Percentiles rank a stretch among this genome's conserved stretches.
Conservation (phyloP, 1,140 invertebrate species). For the Tetramorium simillimum region DNA sequence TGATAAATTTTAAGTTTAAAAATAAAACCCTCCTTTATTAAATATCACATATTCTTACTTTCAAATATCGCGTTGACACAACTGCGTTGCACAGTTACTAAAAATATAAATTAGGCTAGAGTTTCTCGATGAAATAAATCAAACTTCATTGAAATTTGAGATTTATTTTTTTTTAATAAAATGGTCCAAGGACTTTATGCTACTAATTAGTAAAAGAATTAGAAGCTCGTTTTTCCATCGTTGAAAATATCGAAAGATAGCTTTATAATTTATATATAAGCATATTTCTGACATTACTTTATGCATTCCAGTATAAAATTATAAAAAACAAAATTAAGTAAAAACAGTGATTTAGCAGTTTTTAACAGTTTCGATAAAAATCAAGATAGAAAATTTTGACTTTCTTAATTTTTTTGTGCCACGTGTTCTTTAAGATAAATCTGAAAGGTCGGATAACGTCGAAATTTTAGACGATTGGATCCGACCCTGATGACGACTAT, state of each 20-base stretch:
- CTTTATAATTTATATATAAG: constrained; percentile 1
- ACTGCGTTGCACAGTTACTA: not conserved
- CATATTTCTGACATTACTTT: not conserved
- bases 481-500: constrained; percentile 71
- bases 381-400: not conserved
- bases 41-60: not conserved
- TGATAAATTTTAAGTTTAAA: not conserved
- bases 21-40: not conserved
- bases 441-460: not conserved
- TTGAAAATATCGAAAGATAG: not conserved
- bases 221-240: not conserved
- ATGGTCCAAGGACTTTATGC: not conserved
- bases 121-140: not conserved
- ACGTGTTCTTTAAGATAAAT: not conserved
- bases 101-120: not conserved
- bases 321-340: not conserved
- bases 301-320: not conserved
- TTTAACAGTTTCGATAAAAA: not conserved
- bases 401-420: not conserved
- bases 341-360: not conserved
- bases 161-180: not conserved
- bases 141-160: not conserved
- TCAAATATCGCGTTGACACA: not conserved
- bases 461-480: constrained; percentile 15
- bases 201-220: not conserved